phyloP scores from a whole-genome alignment of 2,888 invertebrate genomes.

The Cheilosia variabilis region DNA sequence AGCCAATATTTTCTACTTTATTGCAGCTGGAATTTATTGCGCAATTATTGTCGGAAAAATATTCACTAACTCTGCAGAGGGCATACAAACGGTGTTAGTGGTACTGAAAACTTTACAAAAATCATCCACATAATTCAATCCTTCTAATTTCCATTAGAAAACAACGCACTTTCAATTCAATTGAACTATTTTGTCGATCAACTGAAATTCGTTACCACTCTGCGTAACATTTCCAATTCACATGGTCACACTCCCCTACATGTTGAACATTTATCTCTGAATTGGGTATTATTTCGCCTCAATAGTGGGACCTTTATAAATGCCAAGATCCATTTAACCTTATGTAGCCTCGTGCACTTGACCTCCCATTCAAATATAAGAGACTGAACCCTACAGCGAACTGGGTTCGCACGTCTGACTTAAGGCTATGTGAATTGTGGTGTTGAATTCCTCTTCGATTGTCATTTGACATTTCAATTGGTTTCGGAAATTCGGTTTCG shows the following conservation, averaged over 20 bases:
- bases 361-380: constrained; percentile 34
- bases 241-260: constrained; percentile 16
- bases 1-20: constrained; percentile 41
- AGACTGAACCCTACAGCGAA: constrained; percentile 36
- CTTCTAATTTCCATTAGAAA: neutral
- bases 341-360: constrained; percentile 39
- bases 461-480: constrained; percentile 70
- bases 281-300: constrained; percentile 17
- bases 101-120: neutral
- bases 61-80: neutral
- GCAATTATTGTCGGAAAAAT: constrained; percentile 29
- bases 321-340: constrained; percentile 64
- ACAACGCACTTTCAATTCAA: constrained; percentile 33
- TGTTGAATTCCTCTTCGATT: constrained; percentile 65
- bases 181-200: constrained; percentile 35
- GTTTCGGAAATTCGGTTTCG: constrained; percentile 59
- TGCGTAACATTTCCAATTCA: constrained; percentile 22
- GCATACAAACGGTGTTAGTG: neutral
- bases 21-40: constrained; percentile 26
- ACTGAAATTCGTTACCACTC: constrained; percentile 14
- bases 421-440: constrained; percentile 52
- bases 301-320: constrained; percentile 30
- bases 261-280: constrained; percentile 43
- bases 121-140: neutral
- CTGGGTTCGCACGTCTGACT: constrained; percentile 22